phyloP scores from a whole-genome alignment of 1,140 invertebrate genomes.

The Drosophila oshimai region DNA sequence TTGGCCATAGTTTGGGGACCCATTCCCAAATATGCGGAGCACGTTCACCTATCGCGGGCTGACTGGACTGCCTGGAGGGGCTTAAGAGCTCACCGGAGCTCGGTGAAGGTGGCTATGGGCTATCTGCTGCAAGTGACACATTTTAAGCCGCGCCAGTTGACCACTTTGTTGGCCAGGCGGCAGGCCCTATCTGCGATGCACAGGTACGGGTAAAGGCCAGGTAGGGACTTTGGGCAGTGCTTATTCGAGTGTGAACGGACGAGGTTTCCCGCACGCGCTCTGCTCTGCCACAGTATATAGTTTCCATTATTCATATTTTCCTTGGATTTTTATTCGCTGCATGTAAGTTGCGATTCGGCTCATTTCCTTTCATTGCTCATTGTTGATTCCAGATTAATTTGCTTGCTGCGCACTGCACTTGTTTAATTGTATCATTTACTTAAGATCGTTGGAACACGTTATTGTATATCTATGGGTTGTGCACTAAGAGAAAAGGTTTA shows the following conservation, averaged over 20 bases:
- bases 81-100: slow-evolving; percentile 28
- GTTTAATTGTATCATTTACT: not conserved
- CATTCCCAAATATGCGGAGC: slow-evolving; percentile 4
- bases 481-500: not conserved
- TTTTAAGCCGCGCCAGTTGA: slow-evolving; percentile 29
- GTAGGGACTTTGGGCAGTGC: slow-evolving; percentile 16
- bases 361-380: slow-evolving; percentile 11
- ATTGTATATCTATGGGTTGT: not conserved
- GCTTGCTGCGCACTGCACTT: not conserved
- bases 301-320: not conserved
- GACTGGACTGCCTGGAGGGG: not conserved
- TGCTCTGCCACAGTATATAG: not conserved
- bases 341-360: slow-evolving; percentile 23
- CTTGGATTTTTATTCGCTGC: not conserved
- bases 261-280: slow-evolving; percentile 18
- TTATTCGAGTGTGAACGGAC: slow-evolving; percentile 46
- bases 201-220: slow-evolving; percentile 1
- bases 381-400: slow-evolving; percentile 11
- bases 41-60: slow-evolving; percentile 31
- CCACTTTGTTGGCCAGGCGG: slow-evolving; percentile 6
- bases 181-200: slow-evolving; percentile 7
- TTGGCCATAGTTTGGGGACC: slow-evolving; percentile 5
- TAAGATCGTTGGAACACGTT: not conserved
- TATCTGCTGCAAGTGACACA: slow-evolving; percentile 43
- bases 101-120: slow-evolving; percentile 1